Conservation (phyloP, 2,113 vertebrate genomes). For the Lampris megalopsis region DNA sequence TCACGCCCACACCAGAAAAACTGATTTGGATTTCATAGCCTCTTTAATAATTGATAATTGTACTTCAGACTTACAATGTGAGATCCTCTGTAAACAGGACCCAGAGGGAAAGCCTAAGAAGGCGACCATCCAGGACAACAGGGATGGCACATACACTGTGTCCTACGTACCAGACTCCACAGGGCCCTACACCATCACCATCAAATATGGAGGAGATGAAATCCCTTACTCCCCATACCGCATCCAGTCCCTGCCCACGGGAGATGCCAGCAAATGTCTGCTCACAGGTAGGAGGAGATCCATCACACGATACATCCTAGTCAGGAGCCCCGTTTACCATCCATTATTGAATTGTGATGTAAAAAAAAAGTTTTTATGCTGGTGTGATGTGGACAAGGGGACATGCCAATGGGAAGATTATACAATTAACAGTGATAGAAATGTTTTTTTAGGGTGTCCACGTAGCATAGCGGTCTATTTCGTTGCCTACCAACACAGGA, state of each 20-base stretch:
- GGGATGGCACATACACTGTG: constrained; percentile 93
- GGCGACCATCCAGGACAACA: constrained; percentile 93
- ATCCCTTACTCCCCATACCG: constrained; percentile 94
- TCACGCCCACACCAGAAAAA: neutral
- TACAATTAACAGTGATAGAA: no score
- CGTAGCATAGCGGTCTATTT: no score
- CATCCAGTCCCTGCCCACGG: constrained; percentile 89
- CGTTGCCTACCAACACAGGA: no score
- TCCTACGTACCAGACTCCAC: constrained; percentile 94
- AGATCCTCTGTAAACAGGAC: constrained; percentile 80
- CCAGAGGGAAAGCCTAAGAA: constrained; percentile 96
- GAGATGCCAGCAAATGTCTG: constrained; percentile 95
- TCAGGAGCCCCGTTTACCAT: neutral
- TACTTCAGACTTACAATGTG: neutral
- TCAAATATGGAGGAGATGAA: constrained; percentile 95
- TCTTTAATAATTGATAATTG: neutral
- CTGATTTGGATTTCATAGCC: no score
- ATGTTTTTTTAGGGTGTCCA: no score
- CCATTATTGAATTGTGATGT: neutral
- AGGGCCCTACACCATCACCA: constrained; percentile 93
- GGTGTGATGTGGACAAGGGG: no score
- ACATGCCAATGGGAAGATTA: no score
- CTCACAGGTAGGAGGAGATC: constrained; percentile 85
- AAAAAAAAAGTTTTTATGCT: no score
- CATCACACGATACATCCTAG: no score